Base-by-base conservation (phyloP, 2,113 vertebrate species). In the Tympanuchus pallidicinctus region DNA sequence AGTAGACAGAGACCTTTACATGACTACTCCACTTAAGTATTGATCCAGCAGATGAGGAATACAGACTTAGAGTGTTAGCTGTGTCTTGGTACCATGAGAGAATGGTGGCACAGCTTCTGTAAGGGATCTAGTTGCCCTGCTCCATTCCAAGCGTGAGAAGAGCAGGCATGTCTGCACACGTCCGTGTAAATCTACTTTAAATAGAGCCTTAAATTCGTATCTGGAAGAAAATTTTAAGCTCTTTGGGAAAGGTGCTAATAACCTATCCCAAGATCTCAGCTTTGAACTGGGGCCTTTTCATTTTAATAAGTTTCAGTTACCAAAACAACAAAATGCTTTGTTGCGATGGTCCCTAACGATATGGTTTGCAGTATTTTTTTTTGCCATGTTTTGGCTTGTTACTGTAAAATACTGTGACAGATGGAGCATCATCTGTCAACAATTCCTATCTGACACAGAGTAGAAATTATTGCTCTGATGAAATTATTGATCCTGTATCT, bases 391-490 rank as follows among this genome's bases (percentile, higher is more conserved):
- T 97, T 96, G 82, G 91, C 96, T 93, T 93, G 83, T 90, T 94
- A 95, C 89, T 85, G 86, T 93, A 96, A 96, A 96, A 96, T 94
- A 95, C 88, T 91, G 93, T 97, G 95, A 96, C 96, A 97, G 96
- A 97, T 96, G 96, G 95, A 95, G 91, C 94, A 91, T 96, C 96
- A 97, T 96, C 95, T 97, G 95, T 96, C 94, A 96, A 91, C 89
- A 89, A 78, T 94, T 94, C 88, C 92, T 94, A 94, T 95, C 90
- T 94, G 88, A 96, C 91, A 93, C 70, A 61, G 63, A 92, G 40
- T 93, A 78, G 69, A 95, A 94, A 94, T 94, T 94, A 94, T 90
- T 94, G 70, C 79, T 91, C 43, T 90, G 73, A 94, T 94, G 88
- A 94, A 96, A 93, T 94, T 94, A 95, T 88, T 92, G 94, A 92